Evolutionary conservation across 2,113 vertebrate genomes (phyloP), one percentile per base, ranked within the genome.

Genomic region (Rhinoptilus africanus): DNA sequence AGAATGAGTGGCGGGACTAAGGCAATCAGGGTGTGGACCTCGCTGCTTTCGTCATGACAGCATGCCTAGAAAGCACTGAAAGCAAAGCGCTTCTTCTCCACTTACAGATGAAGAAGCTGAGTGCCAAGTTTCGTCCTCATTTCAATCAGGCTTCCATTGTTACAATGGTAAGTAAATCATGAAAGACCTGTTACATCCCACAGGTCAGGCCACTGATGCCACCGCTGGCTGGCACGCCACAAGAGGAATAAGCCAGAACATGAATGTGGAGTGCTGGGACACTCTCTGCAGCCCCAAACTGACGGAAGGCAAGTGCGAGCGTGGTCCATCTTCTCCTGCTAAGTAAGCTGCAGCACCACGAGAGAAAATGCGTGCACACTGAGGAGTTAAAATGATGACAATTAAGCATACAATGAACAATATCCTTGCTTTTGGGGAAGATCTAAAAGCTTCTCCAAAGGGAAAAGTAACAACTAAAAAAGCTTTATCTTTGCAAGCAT

Each of bases 401-500:
- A 83, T 39, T 23, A 91, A 78, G 57, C 54, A 87, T 73, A 39
- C 63, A 85, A 28, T 89, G 41, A 93, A 43, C 56, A 88, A 89
- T 11, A 89, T 51, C 47, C 74, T 76, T n/a, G 24, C 45, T 92
- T 91, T 62, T 71, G 73, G 35, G 72, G n/a, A 94, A 68, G 84
- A 86, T 74, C 76, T 96, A 53, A 78, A 90, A 92, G 92, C 35
- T 86, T 91, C 88, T 96, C 74, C 59, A 43, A 56, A 53, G 68
- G 43, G 74, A 93, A 94, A 63, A 88, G 56, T 86, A 92, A 74
- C 64, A 85, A 68, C 83, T 85, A 45, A 93, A 91, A 54, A 78
- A 56, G 32, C 21, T 89, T 97, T 97, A 97, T 97, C 96, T 97
- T 93, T 43, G 67, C 59, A 83, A 91, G 71, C 43, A 43, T 94